Evolutionary conservation across 2,113 vertebrate genomes (phyloP).

Genomic region (Eulacestoma nigropectus): DNA sequence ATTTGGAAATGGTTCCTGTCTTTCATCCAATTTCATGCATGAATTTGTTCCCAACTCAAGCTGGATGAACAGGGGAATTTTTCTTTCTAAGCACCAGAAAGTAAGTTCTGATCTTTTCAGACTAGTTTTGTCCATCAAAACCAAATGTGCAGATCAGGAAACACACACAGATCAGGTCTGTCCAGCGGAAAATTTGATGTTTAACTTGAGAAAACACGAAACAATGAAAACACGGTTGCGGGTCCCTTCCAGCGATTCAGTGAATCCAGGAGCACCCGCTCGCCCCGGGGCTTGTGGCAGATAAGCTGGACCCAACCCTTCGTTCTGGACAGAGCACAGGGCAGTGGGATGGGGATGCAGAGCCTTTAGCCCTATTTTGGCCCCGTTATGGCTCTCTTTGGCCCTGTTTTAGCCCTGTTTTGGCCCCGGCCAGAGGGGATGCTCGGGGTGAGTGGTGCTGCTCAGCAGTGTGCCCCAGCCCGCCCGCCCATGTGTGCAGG

Average conservation of each 20-base stretch:
- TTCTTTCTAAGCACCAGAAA: neutral
- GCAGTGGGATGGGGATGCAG: neutral
- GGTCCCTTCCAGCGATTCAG: neutral
- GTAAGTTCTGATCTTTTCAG: neutral
- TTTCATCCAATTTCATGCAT: rapidly evolving
- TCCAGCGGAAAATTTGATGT: neutral
- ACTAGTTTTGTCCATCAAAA: neutral
- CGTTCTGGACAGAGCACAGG: neutral
- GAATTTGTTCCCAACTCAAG: neutral
- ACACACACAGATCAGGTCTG: rapidly evolving
- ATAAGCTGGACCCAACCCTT: too few species aligned
- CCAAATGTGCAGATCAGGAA: neutral
- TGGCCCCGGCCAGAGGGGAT: neutral
- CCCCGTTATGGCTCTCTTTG: neutral
- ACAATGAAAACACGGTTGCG: neutral
- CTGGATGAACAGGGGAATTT: neutral
- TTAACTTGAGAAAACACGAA: neutral
- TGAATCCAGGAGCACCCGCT: neutral
- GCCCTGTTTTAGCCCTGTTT: neutral
- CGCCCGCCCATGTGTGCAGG: rapidly evolving
- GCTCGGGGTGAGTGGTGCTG: neutral
- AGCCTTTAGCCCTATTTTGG: neutral
- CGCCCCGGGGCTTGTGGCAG: rapidly evolving
- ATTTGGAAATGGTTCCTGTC: neutral
- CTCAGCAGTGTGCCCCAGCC: neutral